Conservation (phyloP, 2,888 invertebrate genomes). For the Odontothrips loti region DNA sequence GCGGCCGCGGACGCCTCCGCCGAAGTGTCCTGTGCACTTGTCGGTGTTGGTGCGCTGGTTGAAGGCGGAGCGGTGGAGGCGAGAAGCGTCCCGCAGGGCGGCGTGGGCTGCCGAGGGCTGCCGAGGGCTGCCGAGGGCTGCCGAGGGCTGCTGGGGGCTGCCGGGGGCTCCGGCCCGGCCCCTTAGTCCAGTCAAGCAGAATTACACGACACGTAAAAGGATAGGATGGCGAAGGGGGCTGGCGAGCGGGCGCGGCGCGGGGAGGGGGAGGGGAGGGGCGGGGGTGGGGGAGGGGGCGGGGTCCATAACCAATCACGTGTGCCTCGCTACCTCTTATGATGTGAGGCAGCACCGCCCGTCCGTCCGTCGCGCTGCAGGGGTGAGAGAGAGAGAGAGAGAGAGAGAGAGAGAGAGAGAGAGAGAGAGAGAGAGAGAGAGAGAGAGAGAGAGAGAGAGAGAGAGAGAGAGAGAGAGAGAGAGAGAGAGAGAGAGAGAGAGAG, state of each 20-base stretch:
- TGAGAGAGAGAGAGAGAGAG: too few relatives aligned
- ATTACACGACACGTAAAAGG: constrained; percentile 19
- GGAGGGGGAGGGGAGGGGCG: not conserved
- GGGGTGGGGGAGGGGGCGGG: not conserved
- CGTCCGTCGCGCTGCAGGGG: not conserved
- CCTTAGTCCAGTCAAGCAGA: constrained; percentile 26
- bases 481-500: too few relatives aligned
- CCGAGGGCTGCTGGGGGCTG: not conserved
- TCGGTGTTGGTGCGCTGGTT: too few relatives aligned
- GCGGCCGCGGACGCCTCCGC: too few relatives aligned
- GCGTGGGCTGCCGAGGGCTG: not conserved
- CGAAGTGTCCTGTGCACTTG: too few relatives aligned
- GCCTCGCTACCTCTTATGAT: constrained; percentile 24
- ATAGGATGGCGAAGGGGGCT: not conserved
- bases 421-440: too few relatives aligned
- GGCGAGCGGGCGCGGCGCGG: not conserved
- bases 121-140: not conserved
- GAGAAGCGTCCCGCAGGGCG: not conserved
- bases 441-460: too few relatives aligned
- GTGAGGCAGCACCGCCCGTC: not conserved
- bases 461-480: too few relatives aligned
- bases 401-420: too few relatives aligned
- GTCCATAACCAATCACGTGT: constrained; percentile 22
- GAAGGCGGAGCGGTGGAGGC: not conserved
- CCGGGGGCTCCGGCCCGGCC: not conserved